A percentile compares a stretch with the other conserved stretches of the same genome.
phyloP scores from a whole-genome alignment of 30 jellyfish, hydroid and myxozoan species.

The Chrysaora quinquecirrha region DNA sequence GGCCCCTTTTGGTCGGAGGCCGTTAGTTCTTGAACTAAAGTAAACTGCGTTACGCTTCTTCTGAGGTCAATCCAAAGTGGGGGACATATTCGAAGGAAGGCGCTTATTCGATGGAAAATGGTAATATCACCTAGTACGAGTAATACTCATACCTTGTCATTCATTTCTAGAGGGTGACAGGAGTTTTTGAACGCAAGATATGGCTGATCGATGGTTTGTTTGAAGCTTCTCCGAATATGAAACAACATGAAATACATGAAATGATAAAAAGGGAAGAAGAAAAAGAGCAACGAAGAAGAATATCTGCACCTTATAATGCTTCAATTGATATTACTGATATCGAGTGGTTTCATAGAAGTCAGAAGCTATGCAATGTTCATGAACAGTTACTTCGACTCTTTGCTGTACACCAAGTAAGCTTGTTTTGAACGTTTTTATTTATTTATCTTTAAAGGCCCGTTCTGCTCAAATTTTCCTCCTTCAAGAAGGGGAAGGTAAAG shows the following conservation, averaged over 20 bases:
- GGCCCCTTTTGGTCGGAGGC: too few species aligned
- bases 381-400: conserved; percentile 52
- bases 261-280: conserved; percentile 22
- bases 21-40: too few species aligned
- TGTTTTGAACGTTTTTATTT: background rate
- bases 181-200: conserved; percentile 28
- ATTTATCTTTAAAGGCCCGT: background rate
- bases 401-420: conserved; percentile 38
- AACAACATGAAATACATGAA: background rate
- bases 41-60: too few species aligned
- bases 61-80: too few species aligned
- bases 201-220: conserved; percentile 40
- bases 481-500: too few species aligned
- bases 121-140: too few species aligned
- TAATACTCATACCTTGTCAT: too few species aligned
- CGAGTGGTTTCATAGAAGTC: conserved; percentile 25
- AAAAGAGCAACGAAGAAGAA: conserved; percentile 34
- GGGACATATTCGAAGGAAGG: too few species aligned
- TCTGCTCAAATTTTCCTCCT: too few species aligned
- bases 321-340: conserved; percentile 41
- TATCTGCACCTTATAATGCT: conserved; percentile 56
- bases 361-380: conserved; percentile 47
- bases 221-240: conserved; percentile 9
- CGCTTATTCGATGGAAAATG: too few species aligned
- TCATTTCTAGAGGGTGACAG: conserved; percentile 46